Base-by-base conservation (phyloP, 2,888 invertebrate genomes). In the Mesodorylaimus sp. region DNA sequence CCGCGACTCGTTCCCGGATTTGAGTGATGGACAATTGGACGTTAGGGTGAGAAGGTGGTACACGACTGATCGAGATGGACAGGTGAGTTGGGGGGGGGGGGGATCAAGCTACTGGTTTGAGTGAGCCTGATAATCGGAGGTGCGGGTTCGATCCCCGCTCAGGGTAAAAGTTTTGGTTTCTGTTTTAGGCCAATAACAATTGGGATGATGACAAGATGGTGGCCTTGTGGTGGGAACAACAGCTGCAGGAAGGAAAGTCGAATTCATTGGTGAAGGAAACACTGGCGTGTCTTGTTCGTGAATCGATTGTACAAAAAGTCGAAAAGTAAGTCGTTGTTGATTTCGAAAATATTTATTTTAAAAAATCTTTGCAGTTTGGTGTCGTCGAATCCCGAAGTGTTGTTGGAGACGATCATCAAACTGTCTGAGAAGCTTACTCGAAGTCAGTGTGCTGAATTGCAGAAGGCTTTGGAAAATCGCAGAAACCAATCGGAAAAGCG, bases 221-320 rank as follows among this genome's bases (percentile, higher is more conserved):
- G 19, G 41, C 44, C 3, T 19, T 32, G 1, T 52, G 52, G 52
- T 38, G 47, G 21, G 52, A 52, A 26, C 2, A 13, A 29, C 52
- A 52, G 44, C 39, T 50, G 25, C 29, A 43, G 5, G 43, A 26
- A 5, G 45, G 13, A 3, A 27, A 19, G 24, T 21, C 43, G 3
- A 27, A 5, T 21, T 16, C 48, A n/a, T 24, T 28, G 5, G 47
- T 47, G 3, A 13, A 50, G 23, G 50, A 51, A 26, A 50, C 91
- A 67, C 77, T 93, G 38, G 75, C 77, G 53, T 80, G 85, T 59
- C 81, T 91, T 47, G 77, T 77, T 59, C 78, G 81, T 58, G 88
- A 89, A 64, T 79, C 83, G 5, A 76, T 85, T 16, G n/a, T n/a
- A n/a, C n/a, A n/a, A n/a, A n/a, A n/a, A n/a, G n/a, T n/a, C n/a